Evolutionary conservation across 2,113 vertebrate species (phyloP).

Genomic region (Petrocephalus microphthalmus): DNA sequence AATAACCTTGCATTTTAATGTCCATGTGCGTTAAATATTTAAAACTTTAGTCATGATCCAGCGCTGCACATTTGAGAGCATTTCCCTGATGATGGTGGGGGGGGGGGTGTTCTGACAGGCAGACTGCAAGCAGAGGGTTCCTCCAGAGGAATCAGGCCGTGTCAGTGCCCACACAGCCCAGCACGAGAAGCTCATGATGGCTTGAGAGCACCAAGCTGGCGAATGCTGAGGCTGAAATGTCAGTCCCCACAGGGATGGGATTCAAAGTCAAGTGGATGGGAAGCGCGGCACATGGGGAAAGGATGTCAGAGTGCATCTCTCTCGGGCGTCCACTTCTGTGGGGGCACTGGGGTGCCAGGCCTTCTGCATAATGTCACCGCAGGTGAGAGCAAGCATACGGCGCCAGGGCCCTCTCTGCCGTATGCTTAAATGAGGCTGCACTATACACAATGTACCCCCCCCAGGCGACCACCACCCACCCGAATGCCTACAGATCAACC

Average conservation of each 20-base stretch:
- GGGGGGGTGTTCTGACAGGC: conserved; percentile 12
- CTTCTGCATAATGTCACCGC: conserved; percentile 10
- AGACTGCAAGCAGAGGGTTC: neutral
- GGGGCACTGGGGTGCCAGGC: neutral
- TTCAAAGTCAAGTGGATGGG: neutral
- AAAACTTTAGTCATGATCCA: neutral
- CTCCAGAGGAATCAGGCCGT: conserved; percentile 12
- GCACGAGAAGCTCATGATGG: neutral
- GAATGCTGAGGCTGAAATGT: conserved; percentile 2
- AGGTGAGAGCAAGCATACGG: conserved; percentile 18
- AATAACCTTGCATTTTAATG: neutral
- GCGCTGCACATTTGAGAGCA: neutral
- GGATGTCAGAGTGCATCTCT: neutral
- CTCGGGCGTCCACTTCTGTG: neutral
- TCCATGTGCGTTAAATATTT: neutral
- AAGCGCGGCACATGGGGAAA: neutral
- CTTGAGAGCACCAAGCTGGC: neutral
- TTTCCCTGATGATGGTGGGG: conserved; percentile 9
- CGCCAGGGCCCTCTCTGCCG: conserved; percentile 53
- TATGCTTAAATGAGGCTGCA: conserved; percentile 53
- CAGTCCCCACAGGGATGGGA: neutral
- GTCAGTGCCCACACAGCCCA: conserved; percentile 3
- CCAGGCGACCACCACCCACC: conserved; percentile 38
- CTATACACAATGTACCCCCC: conserved; percentile 40
- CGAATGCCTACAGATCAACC: conserved; percentile 59